Conservation (phyloP, 1,140 invertebrate species). For the Drosophila navojoa region DNA sequence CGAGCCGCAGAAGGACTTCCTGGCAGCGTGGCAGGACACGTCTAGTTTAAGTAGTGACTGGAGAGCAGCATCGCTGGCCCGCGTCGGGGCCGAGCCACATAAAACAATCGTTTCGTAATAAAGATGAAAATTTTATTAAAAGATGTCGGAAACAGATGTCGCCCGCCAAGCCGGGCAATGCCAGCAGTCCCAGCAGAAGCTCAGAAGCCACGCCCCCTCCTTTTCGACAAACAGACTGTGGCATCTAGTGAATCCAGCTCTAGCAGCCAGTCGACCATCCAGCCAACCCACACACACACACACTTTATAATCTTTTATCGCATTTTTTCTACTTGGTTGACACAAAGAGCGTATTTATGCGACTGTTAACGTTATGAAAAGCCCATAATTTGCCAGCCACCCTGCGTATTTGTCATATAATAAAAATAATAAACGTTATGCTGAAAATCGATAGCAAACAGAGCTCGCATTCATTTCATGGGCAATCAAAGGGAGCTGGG, state of each 20-base stretch:
- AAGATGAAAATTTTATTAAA: conserved; percentile 85
- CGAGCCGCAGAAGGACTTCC: conserved; percentile 69
- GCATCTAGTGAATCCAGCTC: conserved; percentile 3
- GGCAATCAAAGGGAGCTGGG: conserved; percentile 3
- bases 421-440: conserved; percentile 81
- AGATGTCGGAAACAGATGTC: conserved; percentile 84
- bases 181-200: too few species aligned
- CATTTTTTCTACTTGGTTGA: conserved; percentile 83
- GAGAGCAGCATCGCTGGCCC: conserved; percentile 5
- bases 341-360: conserved; percentile 83
- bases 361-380: conserved; percentile 83
- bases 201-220: conserved; percentile 34
- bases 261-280: conserved; percentile 10
- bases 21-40: conserved; percentile 49
- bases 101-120: conserved; percentile 84
- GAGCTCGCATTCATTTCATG: conserved; percentile 74
- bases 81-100: conserved; percentile 52
- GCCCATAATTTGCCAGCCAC: conserved; percentile 82
- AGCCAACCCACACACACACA: conserved; percentile 55
- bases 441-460: conserved; percentile 83
- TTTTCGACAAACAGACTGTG: conserved; percentile 18
- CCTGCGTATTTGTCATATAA: conserved; percentile 62
- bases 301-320: conserved; percentile 84
- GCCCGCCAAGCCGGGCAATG: conserved; percentile 17
- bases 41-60: conserved; percentile 61